Evolutionary conservation across 2,113 vertebrate genomes (phyloP).

Genomic region (Propithecus coquereli): DNA sequence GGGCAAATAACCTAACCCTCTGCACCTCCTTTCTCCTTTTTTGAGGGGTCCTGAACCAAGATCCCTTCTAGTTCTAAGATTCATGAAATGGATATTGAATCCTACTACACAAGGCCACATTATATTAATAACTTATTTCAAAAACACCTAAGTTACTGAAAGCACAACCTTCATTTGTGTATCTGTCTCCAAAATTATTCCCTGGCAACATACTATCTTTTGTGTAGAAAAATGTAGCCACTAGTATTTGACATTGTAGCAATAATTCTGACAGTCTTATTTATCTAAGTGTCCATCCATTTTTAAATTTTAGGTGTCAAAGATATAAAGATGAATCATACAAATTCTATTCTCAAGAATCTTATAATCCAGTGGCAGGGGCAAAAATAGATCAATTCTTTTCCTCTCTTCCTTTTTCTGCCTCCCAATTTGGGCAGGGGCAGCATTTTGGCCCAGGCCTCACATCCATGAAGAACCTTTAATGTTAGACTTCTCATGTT

Average conservation of each 20-base stretch:
- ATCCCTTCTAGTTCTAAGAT: neutral
- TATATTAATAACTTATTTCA: neutral
- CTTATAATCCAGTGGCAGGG: neutral
- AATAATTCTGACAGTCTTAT: neutral
- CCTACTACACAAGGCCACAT: neutral
- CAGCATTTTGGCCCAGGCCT: neutral
- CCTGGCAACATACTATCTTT: neutral
- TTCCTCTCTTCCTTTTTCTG: neutral
- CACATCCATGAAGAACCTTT: neutral
- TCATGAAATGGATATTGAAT: neutral
- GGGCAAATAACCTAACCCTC: neutral
- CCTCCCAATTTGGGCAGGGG: neutral
- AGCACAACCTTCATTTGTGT: neutral
- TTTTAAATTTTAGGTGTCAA: neutral
- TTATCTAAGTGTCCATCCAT: neutral
- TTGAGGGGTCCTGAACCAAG: neutral
- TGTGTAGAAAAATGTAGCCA: neutral
- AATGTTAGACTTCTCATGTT: neutral
- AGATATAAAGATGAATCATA: neutral
- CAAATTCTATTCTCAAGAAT: neutral
- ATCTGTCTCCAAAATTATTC: neutral
- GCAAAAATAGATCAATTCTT: neutral
- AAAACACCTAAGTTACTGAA: neutral
- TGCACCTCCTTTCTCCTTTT: neutral
- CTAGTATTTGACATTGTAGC: neutral